Conservation (phyloP, 2,888 invertebrate species). For the Calliscelio sp. region DNA sequence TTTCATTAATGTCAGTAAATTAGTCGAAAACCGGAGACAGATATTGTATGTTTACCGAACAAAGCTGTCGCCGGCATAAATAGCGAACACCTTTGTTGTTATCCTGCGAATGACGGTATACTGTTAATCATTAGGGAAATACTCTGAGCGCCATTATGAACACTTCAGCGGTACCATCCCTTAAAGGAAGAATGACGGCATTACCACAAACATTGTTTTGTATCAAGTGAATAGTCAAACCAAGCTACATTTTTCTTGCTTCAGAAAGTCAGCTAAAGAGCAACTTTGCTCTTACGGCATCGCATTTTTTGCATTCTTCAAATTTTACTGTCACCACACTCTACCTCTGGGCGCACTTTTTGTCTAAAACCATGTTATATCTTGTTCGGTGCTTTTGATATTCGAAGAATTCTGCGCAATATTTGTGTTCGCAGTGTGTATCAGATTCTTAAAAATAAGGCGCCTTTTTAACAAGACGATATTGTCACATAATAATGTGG, state of each 20-base stretch:
- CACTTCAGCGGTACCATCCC: constrained; percentile 52
- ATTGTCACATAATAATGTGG: no score
- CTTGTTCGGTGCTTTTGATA: constrained; percentile 30
- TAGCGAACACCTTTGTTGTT: constrained; percentile 68
- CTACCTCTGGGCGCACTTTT: constrained; percentile 19
- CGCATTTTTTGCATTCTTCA: constrained; percentile 56
- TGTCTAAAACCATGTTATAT: constrained; percentile 38
- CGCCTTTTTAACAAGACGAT: no score
- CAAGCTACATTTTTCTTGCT: constrained; percentile 35
- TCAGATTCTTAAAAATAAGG: no score
- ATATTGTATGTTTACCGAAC: constrained; percentile 67
- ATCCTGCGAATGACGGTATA: constrained; percentile 66
- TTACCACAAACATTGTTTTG: constrained; percentile 62
- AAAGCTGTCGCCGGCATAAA: constrained; percentile 67
- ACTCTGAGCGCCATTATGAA: constrained; percentile 55
- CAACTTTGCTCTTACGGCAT: constrained; percentile 45
- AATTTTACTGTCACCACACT: constrained; percentile 24
- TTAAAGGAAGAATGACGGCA: constrained; percentile 60
- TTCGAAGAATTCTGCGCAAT: constrained; percentile 33
- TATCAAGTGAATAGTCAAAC: constrained; percentile 55
- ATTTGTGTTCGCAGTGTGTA: constrained; percentile 25
- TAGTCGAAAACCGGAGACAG: constrained; percentile 67
- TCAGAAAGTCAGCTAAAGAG: constrained; percentile 35
- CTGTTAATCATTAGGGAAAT: constrained; percentile 70
- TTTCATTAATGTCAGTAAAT: constrained; percentile 66